Conservation (phyloP, 2,888 invertebrate genomes). For the Oscheius sp. region DNA sequence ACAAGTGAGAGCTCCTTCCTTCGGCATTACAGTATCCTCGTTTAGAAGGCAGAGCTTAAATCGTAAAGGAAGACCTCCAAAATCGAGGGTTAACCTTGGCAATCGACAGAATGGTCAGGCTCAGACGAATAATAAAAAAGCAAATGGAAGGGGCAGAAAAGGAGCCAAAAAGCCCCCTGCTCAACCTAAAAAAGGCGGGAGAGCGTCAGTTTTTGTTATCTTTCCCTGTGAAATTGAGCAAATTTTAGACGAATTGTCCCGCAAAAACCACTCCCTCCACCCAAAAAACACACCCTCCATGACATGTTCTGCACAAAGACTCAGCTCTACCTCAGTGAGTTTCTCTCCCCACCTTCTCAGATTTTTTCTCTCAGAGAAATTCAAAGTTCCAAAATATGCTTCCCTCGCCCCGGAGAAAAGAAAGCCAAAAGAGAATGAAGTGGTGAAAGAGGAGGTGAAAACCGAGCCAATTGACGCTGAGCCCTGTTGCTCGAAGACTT, state of each 20-base stretch:
- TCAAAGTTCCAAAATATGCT: conserved; percentile 16
- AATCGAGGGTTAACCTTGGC: not conserved
- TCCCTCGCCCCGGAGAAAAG: conserved; percentile 11
- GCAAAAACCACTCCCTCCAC: conserved; percentile 17
- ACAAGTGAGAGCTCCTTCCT: not conserved
- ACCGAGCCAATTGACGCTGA: too few relatives aligned
- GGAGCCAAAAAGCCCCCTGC: not conserved
- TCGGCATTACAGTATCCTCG: too few relatives aligned
- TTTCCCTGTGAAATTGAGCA: too few relatives aligned
- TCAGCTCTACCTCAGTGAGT: conserved; percentile 10
- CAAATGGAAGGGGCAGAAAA: not conserved
- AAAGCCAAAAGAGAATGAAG: not conserved
- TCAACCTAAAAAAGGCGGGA: not conserved
- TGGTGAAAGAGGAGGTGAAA: not conserved
- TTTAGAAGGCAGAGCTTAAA: not conserved
- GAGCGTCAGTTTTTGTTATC: not conserved
- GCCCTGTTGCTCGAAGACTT: conserved; percentile 21
- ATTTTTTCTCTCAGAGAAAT: not conserved
- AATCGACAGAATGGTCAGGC: conserved; percentile 15
- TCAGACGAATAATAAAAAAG: not conserved
- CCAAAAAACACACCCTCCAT: conserved; percentile 16
- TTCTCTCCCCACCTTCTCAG: not conserved
- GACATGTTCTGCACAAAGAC: conserved; percentile 26
- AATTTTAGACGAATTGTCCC: conserved; percentile 3
- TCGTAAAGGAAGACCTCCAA: conserved; percentile 14